Evolutionary conservation across 2,113 vertebrate genomes (phyloP).

Genomic region (Lynx canadensis): DNA sequence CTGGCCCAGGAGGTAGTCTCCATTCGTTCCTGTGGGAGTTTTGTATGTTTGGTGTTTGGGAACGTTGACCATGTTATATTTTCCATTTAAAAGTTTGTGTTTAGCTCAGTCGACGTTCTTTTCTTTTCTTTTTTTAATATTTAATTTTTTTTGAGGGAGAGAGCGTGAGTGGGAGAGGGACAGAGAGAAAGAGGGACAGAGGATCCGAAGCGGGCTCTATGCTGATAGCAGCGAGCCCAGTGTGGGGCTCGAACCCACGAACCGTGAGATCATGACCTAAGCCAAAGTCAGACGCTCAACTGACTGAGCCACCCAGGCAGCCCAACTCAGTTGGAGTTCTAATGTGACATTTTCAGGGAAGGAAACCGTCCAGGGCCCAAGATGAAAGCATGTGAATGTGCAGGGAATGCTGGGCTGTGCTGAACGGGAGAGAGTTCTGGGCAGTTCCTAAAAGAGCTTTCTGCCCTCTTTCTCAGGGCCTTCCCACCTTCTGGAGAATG

Average conservation of each 20-base stretch:
- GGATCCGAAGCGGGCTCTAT: too few relatives aligned
- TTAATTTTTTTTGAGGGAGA: too few relatives aligned
- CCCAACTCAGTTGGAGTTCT: not conserved
- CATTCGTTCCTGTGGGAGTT: not conserved
- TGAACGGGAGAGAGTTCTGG: not conserved
- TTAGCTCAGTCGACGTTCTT: not conserved
- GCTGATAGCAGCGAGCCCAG: too few relatives aligned
- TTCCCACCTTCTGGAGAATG: constrained; percentile 84
- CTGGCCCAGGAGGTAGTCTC: not conserved
- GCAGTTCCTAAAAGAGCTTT: not conserved
- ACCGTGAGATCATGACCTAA: too few relatives aligned
- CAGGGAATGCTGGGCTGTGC: not conserved
- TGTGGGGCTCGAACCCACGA: too few relatives aligned
- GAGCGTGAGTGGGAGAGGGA: too few relatives aligned
- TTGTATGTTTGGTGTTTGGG: not conserved
- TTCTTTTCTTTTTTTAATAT: too few relatives aligned
- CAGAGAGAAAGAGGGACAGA: too few relatives aligned
- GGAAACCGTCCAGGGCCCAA: not conserved
- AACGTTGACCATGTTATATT: not conserved
- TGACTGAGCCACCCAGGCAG: too few relatives aligned
- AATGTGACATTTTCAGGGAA: constrained; percentile 29
- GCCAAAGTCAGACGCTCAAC: too few relatives aligned
- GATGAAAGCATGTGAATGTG: not conserved
- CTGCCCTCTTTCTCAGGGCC: constrained; percentile 61
- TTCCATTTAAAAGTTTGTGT: not conserved